phyloP scores from a whole-genome alignment of 23 tunicate species.

The Pegea sp. region DNA sequence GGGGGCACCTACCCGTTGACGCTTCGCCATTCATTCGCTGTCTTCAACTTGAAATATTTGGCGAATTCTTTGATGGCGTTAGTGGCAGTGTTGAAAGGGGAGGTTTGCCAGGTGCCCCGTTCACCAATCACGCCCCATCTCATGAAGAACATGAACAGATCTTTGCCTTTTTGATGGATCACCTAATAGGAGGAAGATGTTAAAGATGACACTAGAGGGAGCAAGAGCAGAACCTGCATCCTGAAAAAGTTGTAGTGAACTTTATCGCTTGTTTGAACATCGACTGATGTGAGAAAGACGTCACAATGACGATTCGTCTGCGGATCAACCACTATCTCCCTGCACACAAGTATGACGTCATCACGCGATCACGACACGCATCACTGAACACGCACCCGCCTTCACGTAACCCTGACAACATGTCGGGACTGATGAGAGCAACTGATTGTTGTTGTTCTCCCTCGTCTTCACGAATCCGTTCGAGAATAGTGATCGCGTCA shows the following conservation, averaged over 20 bases:
- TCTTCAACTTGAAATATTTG: conserved; percentile 81
- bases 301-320: conserved; percentile 56
- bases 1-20: too few species aligned
- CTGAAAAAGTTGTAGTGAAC: conserved; percentile 89
- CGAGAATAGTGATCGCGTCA: conserved; percentile 69
- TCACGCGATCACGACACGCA: not conserved
- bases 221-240: conserved; percentile 33
- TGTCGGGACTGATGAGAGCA: conserved; percentile 53
- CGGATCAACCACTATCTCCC: conserved; percentile 79
- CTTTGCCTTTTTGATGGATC: conserved; percentile 79
- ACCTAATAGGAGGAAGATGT: conserved; percentile 26
- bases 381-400: conserved; percentile 25
- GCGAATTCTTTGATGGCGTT: conserved; percentile 90
- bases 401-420: conserved; percentile 68
- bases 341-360: conserved; percentile 3
- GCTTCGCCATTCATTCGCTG: conserved; percentile 97
- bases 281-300: conserved; percentile 79
- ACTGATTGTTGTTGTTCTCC: conserved; percentile 46
- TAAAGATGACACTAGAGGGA: not conserved
- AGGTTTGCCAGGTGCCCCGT: conserved; percentile 84
- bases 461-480: conserved; percentile 85
- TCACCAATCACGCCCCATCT: conserved; percentile 89
- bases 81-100: conserved; percentile 81
- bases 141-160: conserved; percentile 86
- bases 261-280: conserved; percentile 49